Base-by-base conservation (phyloP, 2,888 invertebrate species). In the Tolmerus cingulatus region DNA sequence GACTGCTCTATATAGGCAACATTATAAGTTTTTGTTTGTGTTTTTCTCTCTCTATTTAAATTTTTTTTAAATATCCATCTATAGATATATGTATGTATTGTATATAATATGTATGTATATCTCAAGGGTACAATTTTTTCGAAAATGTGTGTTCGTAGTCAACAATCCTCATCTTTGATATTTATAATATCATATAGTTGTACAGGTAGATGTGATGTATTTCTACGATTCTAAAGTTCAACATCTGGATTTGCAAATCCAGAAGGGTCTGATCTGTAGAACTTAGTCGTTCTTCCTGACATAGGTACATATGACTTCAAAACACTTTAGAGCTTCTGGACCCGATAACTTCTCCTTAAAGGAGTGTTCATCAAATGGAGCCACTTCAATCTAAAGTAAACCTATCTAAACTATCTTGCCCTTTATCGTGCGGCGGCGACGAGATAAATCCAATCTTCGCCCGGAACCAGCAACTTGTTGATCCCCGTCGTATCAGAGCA, bases 381-480 rank as follows among this genome's bases (percentile, higher is more conserved):
- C 27, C 27, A 66, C 27, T 66, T 66, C 66, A 66, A 23, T 27
- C 66, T 27, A 23, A 66, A 66, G 27, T 66, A 66, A 66, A 66
- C 27, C 19, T 66, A 66, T 27, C 66, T 23, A 66, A 66, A 66
- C 66, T 66, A 66, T 66, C 66, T 19, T 66, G 19, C 27, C 66
- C 66, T 23, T 66, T 66, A 66, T 66, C 66, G 66, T 51, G 51
- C 23, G 27, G 66, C n/a, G 12, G 23, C 66, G 66, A 23, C 66
- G 19, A 66, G 74, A 74, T 74, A 74, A 85, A 74, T 74, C 12
- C 85, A 85, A 85, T 85, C n/a, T 85, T 43, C 30, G 43, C 5
- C 9, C 43, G 74, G 30, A 27, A 74, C 23, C 74, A 74, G 30
- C 85, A 85, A 85, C 85, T 82, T 85, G 85, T 85, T 85, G 85